Percentiles rank a stretch among this genome's conserved stretches.
These are phyloP conservation scores for human DNA, from an alignment of 2,113 vertebrate species.

Conservation along the genomic window GRCh38 chr13:50738001-50738500, in stretches of 20 bases:
- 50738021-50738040: neutral
- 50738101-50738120: neutral
- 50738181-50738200: neutral
- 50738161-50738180: neutral
- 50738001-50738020: neutral
- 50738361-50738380: conserved; percentile 47
- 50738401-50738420: conserved; percentile 56
- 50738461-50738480: conserved; percentile 42
- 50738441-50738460: conserved; percentile 57
- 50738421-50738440: conserved; percentile 55
- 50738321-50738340: conserved; percentile 36
- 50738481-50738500: neutral
- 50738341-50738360: conserved; percentile 48
- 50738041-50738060: neutral
- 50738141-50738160: neutral
- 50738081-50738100: neutral
- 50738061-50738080: neutral
- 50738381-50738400: conserved; percentile 49
- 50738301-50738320: neutral
- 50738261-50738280: conserved; percentile 5
- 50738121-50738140: neutral
- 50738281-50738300: conserved; percentile 34
- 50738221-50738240: neutral
- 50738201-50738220: neutral
- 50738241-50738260: neutral